Evolutionary conservation across 2,797 vertebrate genomes (phyloP).

Genomic region (Rhadinocentrus ornatus): DNA sequence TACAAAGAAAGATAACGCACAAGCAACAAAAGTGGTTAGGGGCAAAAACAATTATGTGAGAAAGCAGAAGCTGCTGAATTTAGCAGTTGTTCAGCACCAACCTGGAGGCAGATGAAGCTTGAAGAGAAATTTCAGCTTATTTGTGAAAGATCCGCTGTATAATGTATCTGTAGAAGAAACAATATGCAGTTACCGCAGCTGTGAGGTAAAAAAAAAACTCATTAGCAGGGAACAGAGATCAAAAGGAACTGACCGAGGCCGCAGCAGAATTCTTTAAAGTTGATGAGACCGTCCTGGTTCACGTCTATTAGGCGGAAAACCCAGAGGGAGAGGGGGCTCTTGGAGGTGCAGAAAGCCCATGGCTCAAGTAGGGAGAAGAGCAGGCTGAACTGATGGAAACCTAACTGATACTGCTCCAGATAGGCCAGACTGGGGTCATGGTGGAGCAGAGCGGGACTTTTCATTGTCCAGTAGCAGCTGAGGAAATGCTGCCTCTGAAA

Average conservation of each 20-base stretch:
- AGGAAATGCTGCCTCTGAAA: slow-evolving; percentile 95
- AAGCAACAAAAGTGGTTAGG: not conserved
- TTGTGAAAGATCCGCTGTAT: slow-evolving; percentile 93
- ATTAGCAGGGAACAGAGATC: not conserved
- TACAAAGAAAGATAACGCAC: slow-evolving; percentile 5
- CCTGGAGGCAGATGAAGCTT: slow-evolving; percentile 96
- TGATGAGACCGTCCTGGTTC: slow-evolving; percentile 90
- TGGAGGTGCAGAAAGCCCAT: slow-evolving; percentile 88
- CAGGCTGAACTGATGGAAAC: slow-evolving; percentile 90
- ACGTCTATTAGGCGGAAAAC: slow-evolving; percentile 92
- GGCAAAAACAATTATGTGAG: not conserved
- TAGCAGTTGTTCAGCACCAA: slow-evolving; percentile 66
- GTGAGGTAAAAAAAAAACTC: not conserved
- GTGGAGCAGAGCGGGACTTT: slow-evolving; percentile 86
- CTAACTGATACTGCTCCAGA: slow-evolving; percentile 95
- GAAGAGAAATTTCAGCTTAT: slow-evolving; percentile 96
- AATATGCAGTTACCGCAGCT: slow-evolving; percentile 19
- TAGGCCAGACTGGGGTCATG: slow-evolving; percentile 96
- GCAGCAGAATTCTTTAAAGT: slow-evolving; percentile 94
- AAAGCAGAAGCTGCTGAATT: not conserved
- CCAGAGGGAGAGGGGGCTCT: slow-evolving; percentile 89
- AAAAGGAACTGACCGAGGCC: slow-evolving; percentile 84
- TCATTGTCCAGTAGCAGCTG: slow-evolving; percentile 92
- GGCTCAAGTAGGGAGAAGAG: slow-evolving; percentile 92
- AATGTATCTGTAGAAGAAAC: slow-evolving; percentile 86